phyloP scores from a whole-genome alignment of 2,113 vertebrate genomes.

The Cyanocitta stelleri region DNA sequence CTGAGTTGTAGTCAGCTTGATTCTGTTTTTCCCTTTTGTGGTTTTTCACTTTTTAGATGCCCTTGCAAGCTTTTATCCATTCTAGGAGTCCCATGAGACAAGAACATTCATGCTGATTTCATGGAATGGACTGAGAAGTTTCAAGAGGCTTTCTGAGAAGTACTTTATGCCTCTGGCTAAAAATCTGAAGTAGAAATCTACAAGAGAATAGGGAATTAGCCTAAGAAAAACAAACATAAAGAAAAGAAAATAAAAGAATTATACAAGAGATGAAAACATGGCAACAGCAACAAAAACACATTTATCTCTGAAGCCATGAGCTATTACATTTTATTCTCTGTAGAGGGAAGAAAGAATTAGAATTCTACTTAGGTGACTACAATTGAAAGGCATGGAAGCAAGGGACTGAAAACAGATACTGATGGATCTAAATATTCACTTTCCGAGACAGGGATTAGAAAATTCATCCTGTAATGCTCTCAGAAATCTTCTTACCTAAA shows the following conservation, averaged over 20 bases:
- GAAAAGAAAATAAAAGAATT: neutral
- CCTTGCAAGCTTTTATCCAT: slow-evolving; percentile 41
- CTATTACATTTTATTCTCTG: neutral
- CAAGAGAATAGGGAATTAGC: slow-evolving; percentile 26
- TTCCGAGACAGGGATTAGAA: neutral
- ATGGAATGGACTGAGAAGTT: slow-evolving; percentile 25
- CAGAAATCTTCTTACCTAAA: neutral
- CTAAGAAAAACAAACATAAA: neutral
- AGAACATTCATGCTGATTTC: slow-evolving; percentile 21
- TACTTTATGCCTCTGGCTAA: slow-evolving; percentile 30
- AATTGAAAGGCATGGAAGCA: neutral
- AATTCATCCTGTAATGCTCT: neutral
- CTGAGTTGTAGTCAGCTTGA: neutral
- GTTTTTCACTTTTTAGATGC: slow-evolving; percentile 15
- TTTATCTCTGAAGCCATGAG: neutral
- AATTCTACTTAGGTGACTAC: neutral
- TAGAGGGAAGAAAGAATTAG: neutral
- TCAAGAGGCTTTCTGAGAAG: slow-evolving; percentile 29
- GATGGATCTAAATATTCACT: neutral
- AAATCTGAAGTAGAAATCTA: slow-evolving; percentile 31
- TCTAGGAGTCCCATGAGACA: slow-evolving; percentile 12
- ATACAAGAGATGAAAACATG: neutral
- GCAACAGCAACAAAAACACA: neutral
- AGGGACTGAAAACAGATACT: neutral
- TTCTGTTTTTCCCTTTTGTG: neutral